Evolutionary conservation across 2,797 vertebrate species (phyloP), one percentile per base, ranked within the genome.

Genomic region (Manis pentadactyla): DNA sequence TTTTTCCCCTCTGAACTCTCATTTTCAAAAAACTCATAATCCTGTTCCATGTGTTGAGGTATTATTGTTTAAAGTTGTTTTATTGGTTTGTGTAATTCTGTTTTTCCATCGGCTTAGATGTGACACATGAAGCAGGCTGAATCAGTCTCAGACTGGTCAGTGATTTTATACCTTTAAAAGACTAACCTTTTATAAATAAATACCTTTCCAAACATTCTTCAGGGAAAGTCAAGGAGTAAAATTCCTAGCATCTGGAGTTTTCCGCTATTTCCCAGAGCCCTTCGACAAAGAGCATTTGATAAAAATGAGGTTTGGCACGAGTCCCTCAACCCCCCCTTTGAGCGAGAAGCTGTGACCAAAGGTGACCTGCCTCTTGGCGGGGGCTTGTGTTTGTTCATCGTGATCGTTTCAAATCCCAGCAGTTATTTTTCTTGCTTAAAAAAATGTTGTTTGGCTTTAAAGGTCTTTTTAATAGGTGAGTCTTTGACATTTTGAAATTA

Each of bases 401-500:
- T 87, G 77, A 87, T 93, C 69, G 77, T 84, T 93, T 87, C 77
- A 96, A 61, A 79, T 88, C 68, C 59, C 46, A 71, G 83, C 92
- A 46, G 78, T 83, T 71, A 15, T 57, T 95, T 93, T 93, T 75
- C 57, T 94, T 77, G 42, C 59, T 96, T 88, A 83, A 94, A 96
- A 77, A 94, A 96, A 95, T 78, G 59, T 79, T 7, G 5, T 92
- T 27, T 97, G 90, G 66, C 93, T 97, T 94, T 93, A 92, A 95
- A 97, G 81, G 39, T 82, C 55, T 97, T 95, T 46, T 95, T 83
- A 63, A 90, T 96, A 96, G 77, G 61, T 95, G 95, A 94, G 74
- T 97, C 66, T 71, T 96, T 92, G 73, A 91, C 79, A 90, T 95
- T 97, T 88, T 93, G 42, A 95, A 96, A 97, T 90, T 63, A 92